Conservation (phyloP, 2,113 vertebrate genomes). For the Piaya cayana region DNA sequence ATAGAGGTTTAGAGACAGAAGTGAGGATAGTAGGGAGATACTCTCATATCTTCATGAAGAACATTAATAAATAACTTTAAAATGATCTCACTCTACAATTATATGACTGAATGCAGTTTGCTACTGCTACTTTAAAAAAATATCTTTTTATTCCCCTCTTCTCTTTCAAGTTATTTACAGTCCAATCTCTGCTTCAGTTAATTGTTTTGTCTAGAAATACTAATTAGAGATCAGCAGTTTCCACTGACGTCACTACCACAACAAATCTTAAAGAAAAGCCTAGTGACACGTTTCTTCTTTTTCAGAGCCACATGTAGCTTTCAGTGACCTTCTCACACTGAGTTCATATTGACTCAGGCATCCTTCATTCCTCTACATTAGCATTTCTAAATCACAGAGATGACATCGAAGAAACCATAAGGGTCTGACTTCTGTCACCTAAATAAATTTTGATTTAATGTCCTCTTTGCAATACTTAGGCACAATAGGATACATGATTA, state of each 20-base stretch:
- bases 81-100: background rate
- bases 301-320: background rate
- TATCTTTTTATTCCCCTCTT: background rate
- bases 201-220: background rate
- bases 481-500: conserved; percentile 16
- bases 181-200: background rate
- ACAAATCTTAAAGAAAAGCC: background rate
- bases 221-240: conserved; percentile 21
- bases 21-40: background rate
- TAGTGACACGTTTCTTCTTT: background rate
- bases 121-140: background rate
- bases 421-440: background rate
- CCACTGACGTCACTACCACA: background rate
- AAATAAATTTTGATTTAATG: conserved; percentile 39
- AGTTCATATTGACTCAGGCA: background rate
- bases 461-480: background rate
- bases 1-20: background rate
- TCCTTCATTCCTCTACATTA: background rate
- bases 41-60: background rate
- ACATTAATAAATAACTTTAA: background rate
- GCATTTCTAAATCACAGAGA: conserved; percentile 19
- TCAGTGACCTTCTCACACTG: background rate
- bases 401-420: background rate
- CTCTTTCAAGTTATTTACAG: background rate
- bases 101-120: background rate